A percentile compares a stretch with the other conserved stretches of the same genome.
phyloP scores from a whole-genome alignment of 2,797 vertebrate species.

The Microctenopoma lineatum region DNA sequence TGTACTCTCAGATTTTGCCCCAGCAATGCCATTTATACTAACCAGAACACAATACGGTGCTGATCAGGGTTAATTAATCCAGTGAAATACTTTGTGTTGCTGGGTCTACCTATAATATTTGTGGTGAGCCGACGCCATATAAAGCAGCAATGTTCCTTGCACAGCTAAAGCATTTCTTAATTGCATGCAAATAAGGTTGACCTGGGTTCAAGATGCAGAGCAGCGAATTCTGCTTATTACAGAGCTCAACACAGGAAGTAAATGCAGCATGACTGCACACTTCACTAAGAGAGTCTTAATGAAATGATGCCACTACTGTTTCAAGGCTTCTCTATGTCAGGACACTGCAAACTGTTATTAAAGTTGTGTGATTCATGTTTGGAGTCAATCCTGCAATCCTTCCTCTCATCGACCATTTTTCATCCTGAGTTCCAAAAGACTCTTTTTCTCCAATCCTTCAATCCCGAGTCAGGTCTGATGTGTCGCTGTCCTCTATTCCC shows the following conservation, averaged over 20 bases:
- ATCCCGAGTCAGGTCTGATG: conserved; percentile 73
- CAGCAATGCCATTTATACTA: conserved; percentile 43
- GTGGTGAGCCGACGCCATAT: conserved; percentile 12
- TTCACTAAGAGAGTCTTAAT: conserved; percentile 39
- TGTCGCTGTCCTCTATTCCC: conserved; percentile 67
- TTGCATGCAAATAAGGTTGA: conserved; percentile 71
- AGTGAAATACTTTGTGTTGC: conserved; percentile 31
- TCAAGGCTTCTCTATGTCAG: conserved; percentile 38
- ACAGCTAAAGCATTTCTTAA: conserved; percentile 51
- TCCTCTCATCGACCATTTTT: conserved; percentile 59
- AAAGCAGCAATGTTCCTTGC: conserved; percentile 38
- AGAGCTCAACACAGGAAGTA: conserved; percentile 26
- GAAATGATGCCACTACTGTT: conserved; percentile 23
- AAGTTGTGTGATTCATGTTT: conserved; percentile 65
- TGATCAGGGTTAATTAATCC: conserved; percentile 65
- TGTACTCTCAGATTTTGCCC: conserved; percentile 31
- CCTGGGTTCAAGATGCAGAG: conserved; percentile 56
- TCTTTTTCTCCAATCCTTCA: conserved; percentile 57
- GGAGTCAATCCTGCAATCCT: conserved; percentile 51
- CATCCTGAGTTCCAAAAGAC: conserved; percentile 58
- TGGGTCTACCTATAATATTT: conserved; percentile 30
- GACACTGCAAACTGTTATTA: conserved; percentile 56
- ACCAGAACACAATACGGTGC: conserved; percentile 45
- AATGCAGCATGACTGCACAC: conserved; percentile 33
- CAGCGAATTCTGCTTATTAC: conserved; percentile 33